These are phyloP conservation scores for Miltochrista miniata DNA, from an alignment of 2,888 invertebrate species.

Conservation along the genomic window DNA sequence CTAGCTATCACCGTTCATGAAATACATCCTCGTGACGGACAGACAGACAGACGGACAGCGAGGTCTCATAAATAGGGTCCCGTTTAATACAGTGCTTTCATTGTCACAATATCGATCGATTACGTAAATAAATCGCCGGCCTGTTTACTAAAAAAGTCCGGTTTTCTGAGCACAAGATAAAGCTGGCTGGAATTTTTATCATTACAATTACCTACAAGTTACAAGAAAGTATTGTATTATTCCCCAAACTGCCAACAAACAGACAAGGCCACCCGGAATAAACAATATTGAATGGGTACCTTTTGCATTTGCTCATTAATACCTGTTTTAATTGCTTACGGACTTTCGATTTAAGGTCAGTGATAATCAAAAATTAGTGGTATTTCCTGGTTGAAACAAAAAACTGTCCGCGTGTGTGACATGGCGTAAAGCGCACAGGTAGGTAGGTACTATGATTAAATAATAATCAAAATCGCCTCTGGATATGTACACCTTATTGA, in stretches of 20 bases:
- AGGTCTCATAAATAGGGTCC: too few species aligned
- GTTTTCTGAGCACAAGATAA: too few species aligned
- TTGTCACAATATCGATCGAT: too few species aligned
- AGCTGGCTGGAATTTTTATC: too few species aligned
- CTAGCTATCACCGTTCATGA: too few species aligned
- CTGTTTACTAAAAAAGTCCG: too few species aligned
- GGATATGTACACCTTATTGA: constrained; percentile 19
- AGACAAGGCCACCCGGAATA: constrained; percentile 30
- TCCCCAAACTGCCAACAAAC: constrained; percentile 12
- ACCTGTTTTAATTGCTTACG: constrained; percentile 38
- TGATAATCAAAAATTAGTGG: constrained; percentile 29
- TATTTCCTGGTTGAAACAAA: constrained; percentile 36
- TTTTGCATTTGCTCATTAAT: constrained; percentile 30
- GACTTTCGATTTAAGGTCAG: constrained; percentile 38
- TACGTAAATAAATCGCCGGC: too few species aligned
- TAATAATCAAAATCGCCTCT: constrained; percentile 15
- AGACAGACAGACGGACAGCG: too few species aligned
- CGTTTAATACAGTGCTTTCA: too few species aligned
- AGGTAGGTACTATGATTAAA: constrained; percentile 10
- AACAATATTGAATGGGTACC: constrained; percentile 18
- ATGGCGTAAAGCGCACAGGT: constrained; percentile 8
- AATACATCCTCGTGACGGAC: too few species aligned
- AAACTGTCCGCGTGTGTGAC: constrained; percentile 23
- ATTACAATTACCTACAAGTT: too few species aligned
- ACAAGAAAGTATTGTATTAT: too few species aligned